Evolutionary conservation across 1,140 invertebrate genomes (phyloP), one percentile per base, ranked within the genome.

Genomic region (Saccostrea cuccullata): DNA sequence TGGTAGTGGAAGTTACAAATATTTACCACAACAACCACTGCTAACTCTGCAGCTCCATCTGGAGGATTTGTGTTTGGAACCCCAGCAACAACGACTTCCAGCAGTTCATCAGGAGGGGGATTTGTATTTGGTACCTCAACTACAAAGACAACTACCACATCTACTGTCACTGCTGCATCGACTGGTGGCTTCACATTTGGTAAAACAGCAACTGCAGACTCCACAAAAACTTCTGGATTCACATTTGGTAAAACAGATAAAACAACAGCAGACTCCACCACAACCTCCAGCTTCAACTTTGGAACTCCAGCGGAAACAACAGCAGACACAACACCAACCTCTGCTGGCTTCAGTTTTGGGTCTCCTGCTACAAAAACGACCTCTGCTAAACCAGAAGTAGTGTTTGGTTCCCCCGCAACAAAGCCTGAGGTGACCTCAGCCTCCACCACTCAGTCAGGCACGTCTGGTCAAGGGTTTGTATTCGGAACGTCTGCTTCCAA

Each of bases 131-230:
- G 86, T 58, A 55, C 40, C 30, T 23, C 58, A 60, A 64, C 84
- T 82, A 12, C 88, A 55, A 84, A 23, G 36, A 23, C 82, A 23
- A n/a, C 20, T 55, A 84, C 36, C 40, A 56, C 47, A 85, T 36
- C 84, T 12, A n/a, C 20, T 6, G 47, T 15, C 40, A 56, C 47
- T 64, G 11, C 84, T 12, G 17, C 86, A 15, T 15, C 86, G 4
- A 5, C 89, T 70, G 87, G 86, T 89, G 89, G 89, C 15, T 92
- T 92, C 90, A 58, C 40, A 30, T 88, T 88, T 87, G 86, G 86
- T 11, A 58, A 58, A 20, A 60, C 84, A 15, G 20, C 86, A 26
- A 9, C 86, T 60, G 55, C 70, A 87, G 73, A 77, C 20, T 47
- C 86, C 47, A 83, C 56, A 23, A 26, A 40, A 56, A 55, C 17